phyloP scores from a whole-genome alignment of 1,140 invertebrate genomes.

The Teleopsis dalmanni region DNA sequence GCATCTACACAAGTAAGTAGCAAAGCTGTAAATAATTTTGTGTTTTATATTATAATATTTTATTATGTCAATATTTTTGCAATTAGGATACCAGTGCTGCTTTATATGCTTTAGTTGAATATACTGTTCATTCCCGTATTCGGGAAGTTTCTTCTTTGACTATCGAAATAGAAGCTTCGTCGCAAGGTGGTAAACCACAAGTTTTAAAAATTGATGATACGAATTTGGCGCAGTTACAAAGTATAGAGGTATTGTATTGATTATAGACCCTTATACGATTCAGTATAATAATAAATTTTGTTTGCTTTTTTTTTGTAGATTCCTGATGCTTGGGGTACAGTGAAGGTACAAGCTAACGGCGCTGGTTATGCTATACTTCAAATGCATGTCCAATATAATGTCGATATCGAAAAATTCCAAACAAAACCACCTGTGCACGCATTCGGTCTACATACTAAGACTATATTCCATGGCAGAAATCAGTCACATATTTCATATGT shows the following conservation, averaged over 20 bases:
- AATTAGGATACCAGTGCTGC: constrained; percentile 84
- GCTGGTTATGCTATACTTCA: constrained; percentile 87
- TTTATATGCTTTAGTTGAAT: constrained; percentile 82
- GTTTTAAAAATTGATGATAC: constrained; percentile 63
- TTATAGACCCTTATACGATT: background rate
- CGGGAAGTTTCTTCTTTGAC: constrained; percentile 79
- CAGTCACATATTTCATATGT: constrained; percentile 82
- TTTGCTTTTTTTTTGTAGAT: constrained; percentile 51
- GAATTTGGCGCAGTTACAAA: constrained; percentile 69
- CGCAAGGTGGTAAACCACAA: constrained; percentile 59
- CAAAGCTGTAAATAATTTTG: constrained; percentile 6
- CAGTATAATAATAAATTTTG: background rate
- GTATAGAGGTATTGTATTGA: constrained; percentile 59
- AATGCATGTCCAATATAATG: constrained; percentile 91
- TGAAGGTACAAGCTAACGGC: constrained; percentile 82
- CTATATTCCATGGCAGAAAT: constrained; percentile 80
- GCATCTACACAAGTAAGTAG: constrained; percentile 80
- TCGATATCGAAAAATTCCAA: constrained; percentile 79
- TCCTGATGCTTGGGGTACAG: constrained; percentile 85
- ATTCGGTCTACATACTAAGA: constrained; percentile 64
- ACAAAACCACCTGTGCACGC: constrained; percentile 72
- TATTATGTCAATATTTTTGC: too few relatives aligned
- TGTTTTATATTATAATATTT: too few relatives aligned
- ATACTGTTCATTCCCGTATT: constrained; percentile 74
- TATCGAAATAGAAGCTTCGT: constrained; percentile 76